A percentile compares a stretch with the other conserved stretches of the same genome.
phyloP scores from a whole-genome alignment of 2,113 vertebrate genomes.

The Leucosticte australis region DNA sequence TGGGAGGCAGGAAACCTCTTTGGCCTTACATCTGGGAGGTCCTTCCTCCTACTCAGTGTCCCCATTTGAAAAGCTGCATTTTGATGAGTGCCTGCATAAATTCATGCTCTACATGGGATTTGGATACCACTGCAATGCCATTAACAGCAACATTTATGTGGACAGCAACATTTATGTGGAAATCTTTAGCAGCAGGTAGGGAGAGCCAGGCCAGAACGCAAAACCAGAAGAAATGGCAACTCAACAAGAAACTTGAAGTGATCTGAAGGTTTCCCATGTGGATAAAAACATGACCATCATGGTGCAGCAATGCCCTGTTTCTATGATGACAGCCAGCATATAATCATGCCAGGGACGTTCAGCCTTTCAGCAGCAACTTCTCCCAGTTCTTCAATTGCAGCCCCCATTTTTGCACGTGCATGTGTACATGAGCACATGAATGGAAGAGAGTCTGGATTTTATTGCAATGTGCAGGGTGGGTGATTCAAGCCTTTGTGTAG shows the following conservation, averaged over 20 bases:
- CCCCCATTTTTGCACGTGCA: not conserved
- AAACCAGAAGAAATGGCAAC: not conserved
- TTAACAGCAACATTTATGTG: not conserved
- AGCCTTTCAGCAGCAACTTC: not conserved
- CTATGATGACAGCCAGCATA: not conserved
- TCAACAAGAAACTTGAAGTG: not conserved
- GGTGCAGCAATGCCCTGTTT: not conserved
- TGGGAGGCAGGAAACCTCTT: not conserved
- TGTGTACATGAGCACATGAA: not conserved
- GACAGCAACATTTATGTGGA: not conserved
- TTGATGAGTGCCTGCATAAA: not conserved
- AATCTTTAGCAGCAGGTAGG: not conserved
- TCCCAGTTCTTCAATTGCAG: not conserved
- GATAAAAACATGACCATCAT: not conserved
- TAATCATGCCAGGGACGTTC: not conserved
- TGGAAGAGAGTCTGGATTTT: not conserved
- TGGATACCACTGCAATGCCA: not conserved
- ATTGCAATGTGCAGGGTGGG: not conserved
- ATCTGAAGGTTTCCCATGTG: not conserved
- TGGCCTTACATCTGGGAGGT: not conserved
- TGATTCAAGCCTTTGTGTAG: slow-evolving; percentile 24
- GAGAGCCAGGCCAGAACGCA: not conserved
- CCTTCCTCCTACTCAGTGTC: not conserved
- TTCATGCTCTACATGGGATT: not conserved
- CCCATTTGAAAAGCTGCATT: not conserved